A percentile compares a stretch with the other conserved stretches of the same genome.
These are phyloP conservation scores for Papio anubis DNA, from an alignment of 2,113 vertebrate genomes.

Conservation along the genomic window DNA sequence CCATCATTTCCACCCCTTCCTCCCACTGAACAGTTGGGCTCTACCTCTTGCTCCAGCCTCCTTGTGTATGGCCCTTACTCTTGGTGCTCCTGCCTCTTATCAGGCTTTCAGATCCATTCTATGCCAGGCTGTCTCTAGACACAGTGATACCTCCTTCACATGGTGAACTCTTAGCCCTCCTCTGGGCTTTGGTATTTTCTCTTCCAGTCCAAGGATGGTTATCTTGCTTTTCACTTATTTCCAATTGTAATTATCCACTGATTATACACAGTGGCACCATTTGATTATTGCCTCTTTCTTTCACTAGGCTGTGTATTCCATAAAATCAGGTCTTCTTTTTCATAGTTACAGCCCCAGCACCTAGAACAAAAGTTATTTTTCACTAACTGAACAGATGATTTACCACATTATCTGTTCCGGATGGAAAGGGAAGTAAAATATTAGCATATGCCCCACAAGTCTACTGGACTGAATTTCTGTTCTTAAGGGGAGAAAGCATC, in stretches of 20 bases:
- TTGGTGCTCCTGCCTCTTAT: not conserved
- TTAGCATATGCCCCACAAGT: not conserved
- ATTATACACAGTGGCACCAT: not conserved
- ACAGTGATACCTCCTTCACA: not conserved
- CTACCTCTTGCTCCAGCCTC: not conserved
- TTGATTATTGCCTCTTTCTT: not conserved
- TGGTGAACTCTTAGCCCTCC: not conserved
- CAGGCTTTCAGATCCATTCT: not conserved
- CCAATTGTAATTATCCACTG: not conserved
- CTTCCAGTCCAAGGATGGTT: not conserved
- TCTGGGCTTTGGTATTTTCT: not conserved
- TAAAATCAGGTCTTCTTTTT: not conserved
- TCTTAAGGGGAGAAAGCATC: not conserved
- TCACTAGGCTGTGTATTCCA: not conserved
- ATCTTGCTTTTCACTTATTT: not conserved
- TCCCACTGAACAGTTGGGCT: not conserved
- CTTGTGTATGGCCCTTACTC: rapidly evolving
- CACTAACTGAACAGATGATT: not conserved
- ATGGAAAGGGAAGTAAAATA: not conserved
- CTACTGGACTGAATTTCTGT: not conserved
- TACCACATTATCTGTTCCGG: too few species aligned
- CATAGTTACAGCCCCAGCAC: not conserved
- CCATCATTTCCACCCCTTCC: not conserved
- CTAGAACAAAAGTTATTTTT: not conserved
- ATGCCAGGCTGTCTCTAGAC: not conserved